These are phyloP conservation scores for Geopemphigus sp. DNA, from an alignment of 1,140 invertebrate genomes.

Conservation along the genomic window DNA sequence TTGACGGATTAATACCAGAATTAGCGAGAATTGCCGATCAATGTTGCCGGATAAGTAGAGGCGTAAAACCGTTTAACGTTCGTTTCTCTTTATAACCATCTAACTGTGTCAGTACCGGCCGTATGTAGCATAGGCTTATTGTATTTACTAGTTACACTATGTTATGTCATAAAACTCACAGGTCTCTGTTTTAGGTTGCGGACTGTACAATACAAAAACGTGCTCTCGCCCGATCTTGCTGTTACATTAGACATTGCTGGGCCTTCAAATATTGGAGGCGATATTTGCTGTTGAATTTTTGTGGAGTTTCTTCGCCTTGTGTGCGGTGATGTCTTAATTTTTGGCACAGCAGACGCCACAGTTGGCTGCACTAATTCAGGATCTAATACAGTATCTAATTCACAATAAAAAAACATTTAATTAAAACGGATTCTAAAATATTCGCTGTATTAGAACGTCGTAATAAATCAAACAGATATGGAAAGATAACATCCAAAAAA, in stretches of 20 bases:
- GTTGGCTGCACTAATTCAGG: slow-evolving; percentile 42
- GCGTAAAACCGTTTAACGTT: too few relatives aligned
- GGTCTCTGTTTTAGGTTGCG: slow-evolving; percentile 65
- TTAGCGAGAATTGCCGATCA: too few relatives aligned
- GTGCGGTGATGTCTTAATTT: slow-evolving; percentile 24
- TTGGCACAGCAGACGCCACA: neutral
- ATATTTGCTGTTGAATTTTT: slow-evolving; percentile 1
- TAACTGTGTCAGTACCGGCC: too few relatives aligned
- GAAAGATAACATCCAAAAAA: too few relatives aligned
- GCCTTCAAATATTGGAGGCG: slow-evolving; percentile 58
- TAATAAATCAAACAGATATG: too few relatives aligned
- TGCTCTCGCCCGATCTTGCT: slow-evolving; percentile 76
- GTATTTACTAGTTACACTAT: too few relatives aligned
- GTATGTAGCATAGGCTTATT: too few relatives aligned
- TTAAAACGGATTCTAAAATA: neutral
- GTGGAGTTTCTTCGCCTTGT: slow-evolving; percentile 19
- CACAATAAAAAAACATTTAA: neutral
- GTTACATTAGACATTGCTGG: slow-evolving; percentile 73
- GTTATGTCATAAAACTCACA: slow-evolving; percentile 51
- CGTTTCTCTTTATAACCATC: too few relatives aligned
- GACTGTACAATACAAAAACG: slow-evolving; percentile 76
- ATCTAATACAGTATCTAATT: slow-evolving; percentile 30
- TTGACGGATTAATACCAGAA: too few relatives aligned
- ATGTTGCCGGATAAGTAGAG: too few relatives aligned
- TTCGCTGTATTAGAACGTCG: too few relatives aligned